Conservation (phyloP, 1,140 invertebrate species). For the Trachymyrmex septentrionalis region DNA sequence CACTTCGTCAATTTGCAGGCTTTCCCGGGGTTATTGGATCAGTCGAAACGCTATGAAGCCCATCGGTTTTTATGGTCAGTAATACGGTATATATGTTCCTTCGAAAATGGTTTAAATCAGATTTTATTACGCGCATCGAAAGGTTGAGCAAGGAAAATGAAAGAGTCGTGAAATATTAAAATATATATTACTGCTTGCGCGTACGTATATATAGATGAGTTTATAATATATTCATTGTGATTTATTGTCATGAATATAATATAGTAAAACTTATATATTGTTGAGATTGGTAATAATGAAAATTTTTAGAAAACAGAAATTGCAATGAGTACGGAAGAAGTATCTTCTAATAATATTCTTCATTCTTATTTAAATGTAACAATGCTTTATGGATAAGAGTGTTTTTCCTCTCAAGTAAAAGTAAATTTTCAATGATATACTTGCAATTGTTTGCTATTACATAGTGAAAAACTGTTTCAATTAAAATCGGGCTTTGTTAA, state of each 20-base stretch:
- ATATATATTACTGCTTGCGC: neutral
- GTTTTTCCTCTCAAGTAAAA: neutral
- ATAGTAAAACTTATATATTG: neutral
- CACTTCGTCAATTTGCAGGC: slow-evolving; percentile 47
- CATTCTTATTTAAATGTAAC: neutral
- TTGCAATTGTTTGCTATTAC: slow-evolving; percentile 18
- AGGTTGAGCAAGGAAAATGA: slow-evolving; percentile 4
- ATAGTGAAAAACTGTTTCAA: too few species aligned
- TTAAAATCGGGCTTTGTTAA: too few species aligned
- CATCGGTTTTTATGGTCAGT: slow-evolving; percentile 16
- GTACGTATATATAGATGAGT: neutral
- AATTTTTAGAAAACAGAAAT: neutral
- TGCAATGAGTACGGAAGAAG: neutral
- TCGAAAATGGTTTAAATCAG: slow-evolving; percentile 14
- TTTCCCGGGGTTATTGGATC: slow-evolving; percentile 45
- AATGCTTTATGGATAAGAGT: neutral
- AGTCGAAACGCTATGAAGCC: slow-evolving; percentile 10
- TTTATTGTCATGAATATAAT: neutral
- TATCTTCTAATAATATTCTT: neutral
- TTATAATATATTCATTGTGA: neutral
- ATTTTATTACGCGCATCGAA: slow-evolving; percentile 15
- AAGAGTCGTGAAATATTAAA: slow-evolving; percentile 13
- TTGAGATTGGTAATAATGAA: neutral
- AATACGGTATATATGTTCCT: slow-evolving; percentile 13
- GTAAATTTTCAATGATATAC: slow-evolving; percentile 16